Conservation (phyloP, 2,888 invertebrate genomes). For the Watsonalla cultraria region DNA sequence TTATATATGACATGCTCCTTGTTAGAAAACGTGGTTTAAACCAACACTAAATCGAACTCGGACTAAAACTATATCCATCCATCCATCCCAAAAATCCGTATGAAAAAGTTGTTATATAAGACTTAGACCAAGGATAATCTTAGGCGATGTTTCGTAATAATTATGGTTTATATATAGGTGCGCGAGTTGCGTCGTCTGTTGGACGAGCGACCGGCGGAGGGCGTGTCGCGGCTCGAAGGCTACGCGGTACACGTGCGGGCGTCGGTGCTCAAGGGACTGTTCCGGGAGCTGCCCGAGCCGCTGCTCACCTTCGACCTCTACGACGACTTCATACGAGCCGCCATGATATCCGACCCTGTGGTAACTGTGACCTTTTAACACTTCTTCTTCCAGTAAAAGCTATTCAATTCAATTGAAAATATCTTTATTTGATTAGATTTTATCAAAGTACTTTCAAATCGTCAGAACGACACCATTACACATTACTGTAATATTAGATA, state of each 20-base stretch:
- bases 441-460: too few relatives aligned
- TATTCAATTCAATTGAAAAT: too few relatives aligned
- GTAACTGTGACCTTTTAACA: slow-evolving; percentile 77
- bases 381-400: too few relatives aligned
- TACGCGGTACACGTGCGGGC: slow-evolving; percentile 94
- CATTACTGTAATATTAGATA: too few relatives aligned
- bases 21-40: neutral
- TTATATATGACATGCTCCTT: too few relatives aligned
- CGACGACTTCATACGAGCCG: slow-evolving; percentile 94
- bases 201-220: slow-evolving; percentile 86
- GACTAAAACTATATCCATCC: neutral
- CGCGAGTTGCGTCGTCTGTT: slow-evolving; percentile 86
- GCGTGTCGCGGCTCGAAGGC: slow-evolving; percentile 84
- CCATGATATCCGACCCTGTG: slow-evolving; percentile 88
- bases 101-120: too few relatives aligned
- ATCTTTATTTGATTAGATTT: too few relatives aligned
- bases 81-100: too few relatives aligned
- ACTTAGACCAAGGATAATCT: neutral
- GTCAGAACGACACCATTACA: too few relatives aligned
- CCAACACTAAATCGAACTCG: neutral
- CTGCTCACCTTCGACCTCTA: slow-evolving; percentile 95
- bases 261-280: slow-evolving; percentile 92
- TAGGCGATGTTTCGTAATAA: neutral
- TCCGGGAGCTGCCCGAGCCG: slow-evolving; percentile 96
- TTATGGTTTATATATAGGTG: slow-evolving; percentile 57